Base-by-base conservation (phyloP, 30 jellyfish, hydroid and myxozoan genomes). In the Pelagia noctiluca region DNA sequence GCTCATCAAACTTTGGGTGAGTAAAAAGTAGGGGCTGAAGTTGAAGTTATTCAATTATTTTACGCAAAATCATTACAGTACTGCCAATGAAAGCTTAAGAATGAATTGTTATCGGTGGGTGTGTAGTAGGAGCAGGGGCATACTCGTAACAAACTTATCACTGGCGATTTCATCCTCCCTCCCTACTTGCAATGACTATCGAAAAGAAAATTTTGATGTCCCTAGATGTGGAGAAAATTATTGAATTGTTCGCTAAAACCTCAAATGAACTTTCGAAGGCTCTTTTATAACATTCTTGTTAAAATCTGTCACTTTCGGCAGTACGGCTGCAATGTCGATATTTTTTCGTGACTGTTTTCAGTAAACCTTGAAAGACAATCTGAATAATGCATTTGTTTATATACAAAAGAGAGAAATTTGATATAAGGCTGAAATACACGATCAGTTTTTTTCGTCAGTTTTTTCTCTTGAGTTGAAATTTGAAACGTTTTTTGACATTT, bases 211-310 rank as follows among this genome's bases (percentile, higher is more conserved):
- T 72, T 38, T 72, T 72, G 75, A 36, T 72, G 85, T 38, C 76
- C 76, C 38, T 72, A 2, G 75, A 72, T 72, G 75, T 36, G 52
- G 85, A 72, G n/a, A 1, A 72, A 1, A 72, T 72, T 36, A 34
- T 72, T 48, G 85, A 72, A 34, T 26, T n/a, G 87, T 54, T 75
- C 80, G 87, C 87, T 30, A 75, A 75, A 75, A 75, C 80, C 54
- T 75, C 87, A 0, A 53, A 50, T 49, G 87, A 75, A 54, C 80
- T 75, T n/a, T 24, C 68, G 34, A 49, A 75, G 65, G 87, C 87
- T 75, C 87, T 49, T 75, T 34, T 75, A 50, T 75, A 54, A 75
- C 52, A 75, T 22, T 48, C 13, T 75, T 75, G 63, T 35, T 24
- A 71, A 32, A 67, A 67, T 4, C 79, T 66, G 13, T 66, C 21